Conservation (phyloP, 2,113 vertebrate species). For the Callocephalon fimbriatum region DNA sequence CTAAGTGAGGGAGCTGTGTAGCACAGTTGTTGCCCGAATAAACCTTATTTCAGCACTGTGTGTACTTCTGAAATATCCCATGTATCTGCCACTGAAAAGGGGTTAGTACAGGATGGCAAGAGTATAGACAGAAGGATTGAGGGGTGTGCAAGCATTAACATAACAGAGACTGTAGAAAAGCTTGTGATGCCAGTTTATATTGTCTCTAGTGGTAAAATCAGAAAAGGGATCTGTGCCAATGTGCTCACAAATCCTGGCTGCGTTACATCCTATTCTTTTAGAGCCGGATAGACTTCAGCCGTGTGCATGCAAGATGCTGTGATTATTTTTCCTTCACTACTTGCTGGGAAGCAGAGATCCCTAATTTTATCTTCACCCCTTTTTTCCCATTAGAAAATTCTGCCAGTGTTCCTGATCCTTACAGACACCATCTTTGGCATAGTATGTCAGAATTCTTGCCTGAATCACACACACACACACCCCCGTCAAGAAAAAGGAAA, state of each 20-base stretch:
- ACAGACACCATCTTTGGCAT: neutral
- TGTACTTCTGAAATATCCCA: neutral
- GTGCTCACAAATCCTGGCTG: neutral
- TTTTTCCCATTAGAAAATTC: neutral
- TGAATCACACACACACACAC: neutral
- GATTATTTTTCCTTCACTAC: neutral
- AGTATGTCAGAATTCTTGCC: neutral
- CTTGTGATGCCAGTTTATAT: neutral
- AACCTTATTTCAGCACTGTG: neutral
- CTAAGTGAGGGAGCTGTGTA: neutral
- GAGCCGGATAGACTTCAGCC: neutral
- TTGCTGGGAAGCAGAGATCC: neutral
- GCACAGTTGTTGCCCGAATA: neutral
- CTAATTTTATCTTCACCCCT: neutral
- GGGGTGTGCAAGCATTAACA: neutral
- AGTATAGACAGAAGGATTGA: neutral
- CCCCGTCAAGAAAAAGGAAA: neutral
- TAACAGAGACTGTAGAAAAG: neutral
- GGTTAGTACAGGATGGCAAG: neutral
- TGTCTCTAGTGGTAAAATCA: neutral
- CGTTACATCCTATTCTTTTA: neutral
- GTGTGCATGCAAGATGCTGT: neutral
- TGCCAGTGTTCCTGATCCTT: neutral
- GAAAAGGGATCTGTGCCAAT: neutral
- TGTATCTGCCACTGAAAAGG: fast-evolving